phyloP scores from a whole-genome alignment of 2,888 invertebrate genomes.

The Ectobius pallidus region DNA sequence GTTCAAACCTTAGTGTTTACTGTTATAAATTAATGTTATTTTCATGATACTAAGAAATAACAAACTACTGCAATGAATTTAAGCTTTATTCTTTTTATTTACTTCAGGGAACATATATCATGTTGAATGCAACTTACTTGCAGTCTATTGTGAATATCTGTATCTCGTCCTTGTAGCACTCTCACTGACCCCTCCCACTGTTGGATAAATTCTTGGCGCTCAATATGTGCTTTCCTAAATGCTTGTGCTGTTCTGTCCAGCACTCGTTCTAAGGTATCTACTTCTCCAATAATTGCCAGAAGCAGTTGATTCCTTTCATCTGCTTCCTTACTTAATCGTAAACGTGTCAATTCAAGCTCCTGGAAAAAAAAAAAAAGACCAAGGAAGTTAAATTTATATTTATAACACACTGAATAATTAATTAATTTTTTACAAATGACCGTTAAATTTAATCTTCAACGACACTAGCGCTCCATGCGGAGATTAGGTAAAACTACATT shows the following conservation, averaged over 20 bases:
- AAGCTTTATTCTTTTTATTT: no score
- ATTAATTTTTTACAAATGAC: no score
- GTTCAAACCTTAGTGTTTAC: no score
- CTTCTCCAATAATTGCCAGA: constrained; percentile 58
- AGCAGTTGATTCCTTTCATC: constrained; percentile 56
- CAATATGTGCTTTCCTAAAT: constrained; percentile 58
- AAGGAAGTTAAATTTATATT: background rate
- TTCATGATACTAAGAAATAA: no score
- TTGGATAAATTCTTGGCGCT: constrained; percentile 69
- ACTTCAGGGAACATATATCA: constrained; percentile 45
- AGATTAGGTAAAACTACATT: no score
- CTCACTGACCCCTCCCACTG: constrained; percentile 76
- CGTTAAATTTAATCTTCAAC: no score
- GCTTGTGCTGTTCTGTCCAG: constrained; percentile 60
- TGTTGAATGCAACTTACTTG: no score
- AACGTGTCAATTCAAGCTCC: constrained; percentile 62
- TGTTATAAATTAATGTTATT: no score
- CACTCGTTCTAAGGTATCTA: constrained; percentile 61
- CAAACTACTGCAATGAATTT: no score
- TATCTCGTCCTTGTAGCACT: constrained; percentile 72
- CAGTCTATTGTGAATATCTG: constrained; percentile 60
- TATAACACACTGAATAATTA: no score
- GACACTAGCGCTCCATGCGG: no score
- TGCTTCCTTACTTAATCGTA: constrained; percentile 51
- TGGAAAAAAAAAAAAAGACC: constrained; percentile 43